A percentile compares a stretch with the other conserved stretches of the same genome.
phyloP scores from a whole-genome alignment of 1,140 invertebrate genomes.

The Scaptomyza hsui region DNA sequence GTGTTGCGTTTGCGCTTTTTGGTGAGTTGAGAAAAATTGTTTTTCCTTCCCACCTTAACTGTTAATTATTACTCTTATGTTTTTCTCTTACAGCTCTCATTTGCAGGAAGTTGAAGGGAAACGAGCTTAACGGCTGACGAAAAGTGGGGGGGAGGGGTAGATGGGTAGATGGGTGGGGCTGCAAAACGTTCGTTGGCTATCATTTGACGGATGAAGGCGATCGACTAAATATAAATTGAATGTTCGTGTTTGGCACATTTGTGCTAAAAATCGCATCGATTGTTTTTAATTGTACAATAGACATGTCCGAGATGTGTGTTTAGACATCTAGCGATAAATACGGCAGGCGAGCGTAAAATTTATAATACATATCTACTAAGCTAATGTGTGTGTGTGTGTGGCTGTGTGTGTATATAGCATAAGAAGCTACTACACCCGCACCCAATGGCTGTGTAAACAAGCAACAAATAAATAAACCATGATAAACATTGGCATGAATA shows the following conservation, averaged over 20 bases:
- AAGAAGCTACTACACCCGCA: slow-evolving; percentile 3
- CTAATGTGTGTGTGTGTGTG: not conserved
- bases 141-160: not conserved
- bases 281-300: slow-evolving; percentile 72
- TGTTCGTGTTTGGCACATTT: slow-evolving; percentile 78
- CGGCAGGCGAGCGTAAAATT: not conserved
- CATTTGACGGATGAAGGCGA: slow-evolving; percentile 71
- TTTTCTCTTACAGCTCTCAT: no score
- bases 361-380: not conserved
- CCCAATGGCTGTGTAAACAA: not conserved
- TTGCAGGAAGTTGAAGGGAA: no score
- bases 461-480: slow-evolving; percentile 15
- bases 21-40: not conserved
- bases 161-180: no score
- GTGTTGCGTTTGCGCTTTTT: slow-evolving; percentile 8
- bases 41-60: no score
- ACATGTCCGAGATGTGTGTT: slow-evolving; percentile 46
- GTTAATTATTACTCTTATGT: no score
- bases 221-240: slow-evolving; percentile 77
- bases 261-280: slow-evolving; percentile 78
- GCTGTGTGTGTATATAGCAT: not conserved
- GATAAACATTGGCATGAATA: slow-evolving; percentile 12
- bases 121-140: no score
- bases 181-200: slow-evolving; percentile 25
- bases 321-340: slow-evolving; percentile 32